Percentiles rank a stretch among this genome's conserved stretches.
Conservation (phyloP, 1,140 invertebrate species). For the Habropoda laboriosa region DNA sequence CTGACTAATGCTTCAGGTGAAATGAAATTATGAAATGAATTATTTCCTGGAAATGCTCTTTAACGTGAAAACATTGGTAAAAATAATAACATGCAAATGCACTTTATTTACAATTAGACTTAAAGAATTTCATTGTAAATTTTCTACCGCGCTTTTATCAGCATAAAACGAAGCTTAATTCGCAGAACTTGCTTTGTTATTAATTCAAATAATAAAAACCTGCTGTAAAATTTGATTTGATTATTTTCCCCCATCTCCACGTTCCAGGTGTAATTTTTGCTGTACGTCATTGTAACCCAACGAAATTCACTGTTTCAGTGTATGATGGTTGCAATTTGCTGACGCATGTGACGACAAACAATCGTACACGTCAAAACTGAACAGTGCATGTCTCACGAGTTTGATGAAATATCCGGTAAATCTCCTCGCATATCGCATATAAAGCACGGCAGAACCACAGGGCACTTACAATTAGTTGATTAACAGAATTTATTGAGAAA, state of each 20-base stretch:
- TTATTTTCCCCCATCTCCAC: too few relatives aligned
- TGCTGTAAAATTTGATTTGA: too few relatives aligned
- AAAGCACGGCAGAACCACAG: too few relatives aligned
- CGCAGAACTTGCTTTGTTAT: too few relatives aligned
- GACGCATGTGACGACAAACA: neutral
- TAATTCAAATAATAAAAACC: too few relatives aligned
- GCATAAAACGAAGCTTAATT: too few relatives aligned
- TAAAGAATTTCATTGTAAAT: neutral
- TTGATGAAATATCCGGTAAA: neutral
- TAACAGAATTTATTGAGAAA: too few relatives aligned
- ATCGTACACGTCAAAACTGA: neutral
- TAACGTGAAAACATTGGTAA: neutral
- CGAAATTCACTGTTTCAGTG: neutral
- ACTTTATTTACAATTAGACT: neutral
- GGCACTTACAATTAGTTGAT: too few relatives aligned
- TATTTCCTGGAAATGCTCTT: neutral
- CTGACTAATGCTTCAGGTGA: too few relatives aligned
- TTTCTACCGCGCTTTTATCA: neutral
- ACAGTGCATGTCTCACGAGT: neutral
- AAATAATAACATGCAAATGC: neutral
- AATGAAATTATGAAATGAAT: too few relatives aligned
- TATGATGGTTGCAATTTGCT: neutral
- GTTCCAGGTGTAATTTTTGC: too few relatives aligned
- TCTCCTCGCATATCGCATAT: too few relatives aligned
- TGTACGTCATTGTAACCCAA: neutral